Evolutionary conservation across 2,113 vertebrate species (phyloP).

Genomic region (Oncorhynchus gorbuscha): DNA sequence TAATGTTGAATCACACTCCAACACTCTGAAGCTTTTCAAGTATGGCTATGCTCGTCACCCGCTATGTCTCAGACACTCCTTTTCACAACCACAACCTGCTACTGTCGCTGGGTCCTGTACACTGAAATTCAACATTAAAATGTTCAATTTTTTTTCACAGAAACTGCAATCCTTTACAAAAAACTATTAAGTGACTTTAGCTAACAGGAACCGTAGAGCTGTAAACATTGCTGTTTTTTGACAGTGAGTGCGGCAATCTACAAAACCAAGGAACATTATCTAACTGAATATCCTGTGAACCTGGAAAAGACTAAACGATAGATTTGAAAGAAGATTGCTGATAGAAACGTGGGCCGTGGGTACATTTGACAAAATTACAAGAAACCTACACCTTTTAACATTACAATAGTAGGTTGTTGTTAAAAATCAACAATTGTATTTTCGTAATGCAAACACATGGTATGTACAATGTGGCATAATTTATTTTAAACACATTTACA

Average conservation of each 20-base stretch:
- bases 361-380: constrained; percentile 51
- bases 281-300: constrained; percentile 42
- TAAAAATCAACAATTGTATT: constrained; percentile 53
- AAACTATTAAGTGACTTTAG: constrained; percentile 45
- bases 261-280: constrained; percentile 51
- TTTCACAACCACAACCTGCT: constrained; percentile 74
- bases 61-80: constrained; percentile 77
- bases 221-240: constrained; percentile 49
- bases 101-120: constrained; percentile 86
- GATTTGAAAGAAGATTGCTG: constrained; percentile 37
- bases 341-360: constrained; percentile 40
- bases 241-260: constrained; percentile 56
- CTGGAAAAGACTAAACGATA: constrained; percentile 20
- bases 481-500: constrained; percentile 74
- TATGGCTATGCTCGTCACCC: constrained; percentile 92
- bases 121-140: constrained; percentile 76
- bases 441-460: constrained; percentile 64
- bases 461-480: constrained; percentile 73
- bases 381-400: constrained; percentile 35
- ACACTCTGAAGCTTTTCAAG: constrained; percentile 87
- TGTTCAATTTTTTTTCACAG: constrained; percentile 46
- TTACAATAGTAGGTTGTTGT: constrained; percentile 24
- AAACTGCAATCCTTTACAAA: constrained; percentile 36
- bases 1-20: constrained; percentile 91
- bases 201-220: constrained; percentile 69